These are phyloP conservation scores for Styela clava DNA, from an alignment of 23 tunicate genomes.

Conservation along the genomic window DNA sequence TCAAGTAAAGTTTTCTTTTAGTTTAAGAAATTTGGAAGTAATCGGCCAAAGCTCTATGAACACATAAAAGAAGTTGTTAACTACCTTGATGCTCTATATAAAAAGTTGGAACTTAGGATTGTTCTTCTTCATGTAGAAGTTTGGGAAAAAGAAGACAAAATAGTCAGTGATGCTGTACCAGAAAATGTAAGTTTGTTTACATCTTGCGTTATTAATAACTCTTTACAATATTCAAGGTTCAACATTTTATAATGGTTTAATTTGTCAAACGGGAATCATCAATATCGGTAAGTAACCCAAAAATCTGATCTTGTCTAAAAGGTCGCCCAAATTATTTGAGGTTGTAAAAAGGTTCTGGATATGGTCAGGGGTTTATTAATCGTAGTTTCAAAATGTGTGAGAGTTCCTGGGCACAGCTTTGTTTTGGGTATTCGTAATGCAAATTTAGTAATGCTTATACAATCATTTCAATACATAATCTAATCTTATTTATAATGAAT, in stretches of 20 bases:
- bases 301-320: too few species aligned
- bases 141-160: constrained; percentile 53
- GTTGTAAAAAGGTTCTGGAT: too few species aligned
- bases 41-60: constrained; percentile 24
- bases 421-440: too few species aligned
- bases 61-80: constrained; percentile 62
- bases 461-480: too few species aligned
- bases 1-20: not conserved
- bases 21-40: constrained; percentile 5
- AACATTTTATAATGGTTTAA: not conserved
- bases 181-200: constrained; percentile 6
- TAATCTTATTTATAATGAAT: too few species aligned
- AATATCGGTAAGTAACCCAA: too few species aligned
- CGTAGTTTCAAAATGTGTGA: too few species aligned
- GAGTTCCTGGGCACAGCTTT: too few species aligned
- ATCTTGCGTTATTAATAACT: constrained; percentile 25
- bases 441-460: too few species aligned
- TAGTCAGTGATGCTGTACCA: constrained; percentile 14
- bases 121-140: constrained; percentile 66
- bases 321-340: too few species aligned
- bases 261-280: too few species aligned
- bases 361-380: too few species aligned
- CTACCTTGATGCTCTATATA: constrained; percentile 46
- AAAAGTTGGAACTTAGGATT: constrained; percentile 37
- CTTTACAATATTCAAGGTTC: not conserved